Base-by-base conservation (phyloP, 2,113 vertebrate species). In the Anguilla rostrata region DNA sequence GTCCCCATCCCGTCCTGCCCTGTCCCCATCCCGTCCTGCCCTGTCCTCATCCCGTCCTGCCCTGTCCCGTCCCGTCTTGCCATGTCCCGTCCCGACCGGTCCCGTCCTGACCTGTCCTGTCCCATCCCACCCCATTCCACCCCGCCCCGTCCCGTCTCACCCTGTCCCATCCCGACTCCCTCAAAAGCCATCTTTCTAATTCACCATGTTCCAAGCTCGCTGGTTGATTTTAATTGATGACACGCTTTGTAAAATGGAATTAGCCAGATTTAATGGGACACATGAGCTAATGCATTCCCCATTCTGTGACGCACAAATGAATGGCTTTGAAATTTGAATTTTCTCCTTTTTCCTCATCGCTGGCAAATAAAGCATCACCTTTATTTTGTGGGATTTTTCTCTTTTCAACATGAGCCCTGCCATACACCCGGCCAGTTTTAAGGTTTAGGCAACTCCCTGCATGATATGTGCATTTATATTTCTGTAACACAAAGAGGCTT, bases 321-420 rank as follows among this genome's bases (percentile, higher is more conserved):
- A 95, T 93, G 88, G 87, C 89, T 93, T 94, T 91, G 86, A 93
- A 91, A 93, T 90, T 60, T 90, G 91, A 92, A 93, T 93, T 94
- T 93, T 88, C 87, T 90, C 89, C 26, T 86, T 89, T 79, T 84
- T 82, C 84, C 79, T 60, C 75, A 82, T 84, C 86, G 78, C n/a
- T 84, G 84, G 20, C 66, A 82, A 85, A 71, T 60, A 56, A 85
- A 81, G 79, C 57, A 71, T n/a, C 78, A 86, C 39, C 85, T 66
- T 86, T 41, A 29, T 53, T 81, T 86, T 57, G 57, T 78, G 40
- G 53, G 85, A 86, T 29, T 63, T 60, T 81, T 81, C 56, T 81
- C 49, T 81, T 81, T 81, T 60, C 43, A 2, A 46, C 43, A 46
- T 8, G 43, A 46, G 43, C 53, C 16, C 12, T 63, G 26, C 9